These are phyloP conservation scores for Dynastes maya DNA, from an alignment of 2,888 invertebrate species.

Conservation along the genomic window DNA sequence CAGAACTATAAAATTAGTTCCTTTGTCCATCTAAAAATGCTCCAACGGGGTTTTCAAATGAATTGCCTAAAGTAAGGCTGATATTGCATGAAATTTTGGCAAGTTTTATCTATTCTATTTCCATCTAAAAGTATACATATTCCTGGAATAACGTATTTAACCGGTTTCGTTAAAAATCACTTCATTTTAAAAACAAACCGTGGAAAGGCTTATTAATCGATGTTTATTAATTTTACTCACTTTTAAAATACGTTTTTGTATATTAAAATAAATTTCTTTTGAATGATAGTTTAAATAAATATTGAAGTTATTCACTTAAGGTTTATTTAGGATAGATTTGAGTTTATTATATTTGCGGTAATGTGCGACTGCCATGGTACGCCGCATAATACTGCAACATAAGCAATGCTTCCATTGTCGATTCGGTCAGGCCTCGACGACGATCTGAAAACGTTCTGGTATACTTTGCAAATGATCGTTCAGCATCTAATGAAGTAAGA, in stretches of 20 bases:
- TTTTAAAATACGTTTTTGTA: not conserved
- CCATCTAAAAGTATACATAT: not conserved
- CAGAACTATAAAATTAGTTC: slow-evolving; percentile 3
- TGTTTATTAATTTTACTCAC: too few relatives aligned
- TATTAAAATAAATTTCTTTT: not conserved
- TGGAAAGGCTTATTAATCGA: not conserved
- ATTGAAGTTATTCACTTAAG: not conserved
- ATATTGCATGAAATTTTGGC: not conserved
- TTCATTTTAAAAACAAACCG: not conserved
- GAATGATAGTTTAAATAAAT: not conserved
- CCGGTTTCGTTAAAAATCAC: not conserved
- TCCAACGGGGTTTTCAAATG: not conserved
- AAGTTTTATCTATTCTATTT: slow-evolving; percentile 1
- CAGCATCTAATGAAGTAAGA: too few relatives aligned
- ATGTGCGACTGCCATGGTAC: too few relatives aligned
- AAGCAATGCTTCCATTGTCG: too few relatives aligned
- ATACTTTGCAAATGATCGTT: too few relatives aligned
- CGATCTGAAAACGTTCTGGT: too few relatives aligned
- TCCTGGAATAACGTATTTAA: not conserved
- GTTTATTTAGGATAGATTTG: too few relatives aligned
- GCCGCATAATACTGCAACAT: too few relatives aligned
- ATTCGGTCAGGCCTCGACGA: too few relatives aligned
- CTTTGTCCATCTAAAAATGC: slow-evolving; percentile 16
- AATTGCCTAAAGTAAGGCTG: not conserved
- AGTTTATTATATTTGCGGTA: too few relatives aligned